Base-by-base conservation (phyloP, 2,113 vertebrate genomes). In the Albula glossodonta region DNA sequence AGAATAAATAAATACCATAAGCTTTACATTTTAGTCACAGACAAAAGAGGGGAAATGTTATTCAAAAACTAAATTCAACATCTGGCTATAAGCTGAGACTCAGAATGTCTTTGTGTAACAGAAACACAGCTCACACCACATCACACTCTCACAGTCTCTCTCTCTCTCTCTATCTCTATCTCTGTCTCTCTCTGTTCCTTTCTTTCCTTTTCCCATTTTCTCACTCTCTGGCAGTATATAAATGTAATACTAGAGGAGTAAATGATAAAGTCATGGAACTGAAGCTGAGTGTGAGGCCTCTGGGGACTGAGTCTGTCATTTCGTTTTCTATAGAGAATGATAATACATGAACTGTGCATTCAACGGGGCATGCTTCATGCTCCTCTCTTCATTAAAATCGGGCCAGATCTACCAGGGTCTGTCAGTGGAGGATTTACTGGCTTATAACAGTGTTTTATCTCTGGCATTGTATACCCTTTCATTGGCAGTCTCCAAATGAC, bases 301-400 rank as follows among this genome's bases (percentile, higher is more conserved):
- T 52, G 56, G 86, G 82, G 82, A 57, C 78, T 84, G 48, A 19
- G 77, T 81, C 79, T 85, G 86, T 82, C 66, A 78, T 81, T 89
- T 87, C 48, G 84, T 88, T 90, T 88, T 88, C 88, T 90, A 79
- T 84, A 84, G 84, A 91, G 57, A 85, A 89, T 83, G 60, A 87
- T 88, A 88, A 88, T 87, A 87, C 41, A 87, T 22, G 78, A 91
- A 81, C 53, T 53, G 84, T 82, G 86, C 84, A 86, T 88, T 86
- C 87, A 89, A 84, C 81, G 83, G 88, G 86, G 77, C 84, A 89
- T 85, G 87, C 89, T 90, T 57, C 84, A 57, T n/a, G 31, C 19
- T 74, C 84, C 82, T 87, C 83, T 90, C 83, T 92, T 89, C 85
- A 91, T 92, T 92, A 90, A 88, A 93, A 91, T 84, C 81, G 48